phyloP scores from a whole-genome alignment of 2,888 invertebrate genomes.

The Baccha elongata region DNA sequence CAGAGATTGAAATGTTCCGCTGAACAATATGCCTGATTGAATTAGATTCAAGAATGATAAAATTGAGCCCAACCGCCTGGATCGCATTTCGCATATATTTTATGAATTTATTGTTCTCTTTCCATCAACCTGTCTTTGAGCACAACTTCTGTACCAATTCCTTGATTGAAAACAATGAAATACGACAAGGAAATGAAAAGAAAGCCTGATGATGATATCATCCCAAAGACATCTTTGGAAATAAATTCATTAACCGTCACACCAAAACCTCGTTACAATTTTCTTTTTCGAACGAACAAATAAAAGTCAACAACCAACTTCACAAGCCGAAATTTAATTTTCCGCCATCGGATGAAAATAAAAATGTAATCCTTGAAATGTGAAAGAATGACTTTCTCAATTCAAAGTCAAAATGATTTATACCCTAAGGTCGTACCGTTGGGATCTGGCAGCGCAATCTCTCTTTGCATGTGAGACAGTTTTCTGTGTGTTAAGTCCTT shows the following conservation, averaged over 20 bases:
- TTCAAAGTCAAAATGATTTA: slow-evolving; percentile 66
- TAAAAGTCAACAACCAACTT: background rate
- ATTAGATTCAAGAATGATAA: too few species aligned
- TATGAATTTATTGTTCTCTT: too few species aligned
- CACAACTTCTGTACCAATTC: too few species aligned
- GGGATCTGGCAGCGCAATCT: slow-evolving; percentile 54
- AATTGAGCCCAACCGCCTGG: too few species aligned
- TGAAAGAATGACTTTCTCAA: slow-evolving; percentile 58
- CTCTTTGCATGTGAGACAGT: slow-evolving; percentile 60
- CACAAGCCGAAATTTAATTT: slow-evolving; percentile 60
- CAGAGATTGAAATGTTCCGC: too few species aligned
- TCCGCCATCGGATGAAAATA: slow-evolving; percentile 48
- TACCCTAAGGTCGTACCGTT: slow-evolving; percentile 56
- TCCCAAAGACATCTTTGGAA: slow-evolving; percentile 2
- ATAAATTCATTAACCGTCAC: background rate
- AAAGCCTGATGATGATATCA: too few species aligned
- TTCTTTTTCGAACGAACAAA: background rate
- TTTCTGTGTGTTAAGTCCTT: slow-evolving; percentile 69
- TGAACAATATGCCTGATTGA: too few species aligned
- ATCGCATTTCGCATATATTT: too few species aligned
- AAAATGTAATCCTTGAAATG: slow-evolving; percentile 34
- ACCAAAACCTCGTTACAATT: background rate
- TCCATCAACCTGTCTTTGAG: too few species aligned
- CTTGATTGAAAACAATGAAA: too few species aligned
- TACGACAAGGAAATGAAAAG: background rate